Percentiles rank a stretch among this genome's conserved stretches.
Conservation (phyloP, 2,888 invertebrate species). For the Thereva unica region DNA sequence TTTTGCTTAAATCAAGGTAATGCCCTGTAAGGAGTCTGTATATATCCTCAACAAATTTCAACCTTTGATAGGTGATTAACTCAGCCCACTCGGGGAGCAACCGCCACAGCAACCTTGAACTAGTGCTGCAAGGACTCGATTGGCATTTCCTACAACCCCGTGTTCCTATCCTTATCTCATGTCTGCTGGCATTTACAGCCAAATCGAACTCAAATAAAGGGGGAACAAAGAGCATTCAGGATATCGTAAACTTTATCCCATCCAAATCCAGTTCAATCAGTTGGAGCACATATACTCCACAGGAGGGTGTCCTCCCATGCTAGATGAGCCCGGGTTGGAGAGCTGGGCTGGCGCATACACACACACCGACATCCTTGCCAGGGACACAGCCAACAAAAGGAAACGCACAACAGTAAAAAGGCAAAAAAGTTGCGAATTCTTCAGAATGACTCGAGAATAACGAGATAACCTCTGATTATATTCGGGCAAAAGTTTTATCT, state of each 20-base stretch:
- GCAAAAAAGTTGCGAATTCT: slow-evolving; percentile 38
- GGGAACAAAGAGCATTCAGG: slow-evolving; percentile 38
- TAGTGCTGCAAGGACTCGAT: too few species aligned
- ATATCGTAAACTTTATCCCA: slow-evolving; percentile 41
- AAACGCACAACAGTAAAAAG: slow-evolving; percentile 30
- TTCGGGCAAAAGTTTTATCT: slow-evolving; percentile 39
- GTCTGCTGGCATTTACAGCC: slow-evolving; percentile 23
- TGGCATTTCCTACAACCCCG: too few species aligned
- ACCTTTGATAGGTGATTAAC: too few species aligned
- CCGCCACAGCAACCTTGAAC: too few species aligned
- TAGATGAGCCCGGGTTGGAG: not conserved
- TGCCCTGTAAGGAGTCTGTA: too few species aligned
- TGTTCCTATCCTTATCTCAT: not conserved
- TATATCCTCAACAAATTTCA: too few species aligned
- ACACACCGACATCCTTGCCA: not conserved
- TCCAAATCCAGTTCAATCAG: slow-evolving; percentile 40
- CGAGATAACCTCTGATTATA: slow-evolving; percentile 41
- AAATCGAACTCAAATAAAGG: slow-evolving; percentile 37
- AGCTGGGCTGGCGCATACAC: slow-evolving; percentile 4
- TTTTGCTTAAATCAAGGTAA: too few species aligned
- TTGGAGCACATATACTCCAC: slow-evolving; percentile 27
- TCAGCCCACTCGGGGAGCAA: too few species aligned
- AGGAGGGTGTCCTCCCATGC: slow-evolving; percentile 30
- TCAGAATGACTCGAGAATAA: slow-evolving; percentile 41
- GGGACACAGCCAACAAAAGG: slow-evolving; percentile 18